phyloP scores from a whole-genome alignment of 2,797 vertebrate genomes.

The Euthynnus affinis region DNA sequence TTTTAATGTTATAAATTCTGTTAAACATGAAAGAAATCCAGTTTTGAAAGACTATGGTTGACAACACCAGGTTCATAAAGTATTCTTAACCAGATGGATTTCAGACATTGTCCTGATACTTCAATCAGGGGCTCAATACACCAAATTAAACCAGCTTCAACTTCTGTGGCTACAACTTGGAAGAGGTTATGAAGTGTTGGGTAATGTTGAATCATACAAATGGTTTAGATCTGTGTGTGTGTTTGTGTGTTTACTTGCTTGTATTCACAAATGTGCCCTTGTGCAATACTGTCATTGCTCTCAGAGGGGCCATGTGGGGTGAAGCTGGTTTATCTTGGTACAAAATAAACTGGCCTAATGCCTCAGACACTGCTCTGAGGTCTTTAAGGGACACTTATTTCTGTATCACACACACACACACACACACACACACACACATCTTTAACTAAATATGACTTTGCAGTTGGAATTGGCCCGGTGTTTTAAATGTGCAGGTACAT shows the following conservation, averaged over 20 bases:
- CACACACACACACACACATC: not conserved
- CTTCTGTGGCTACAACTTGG: constrained; percentile 6
- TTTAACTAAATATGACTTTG: not conserved
- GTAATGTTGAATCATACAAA: not conserved
- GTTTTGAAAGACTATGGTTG: not conserved
- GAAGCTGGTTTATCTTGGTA: constrained; percentile 20
- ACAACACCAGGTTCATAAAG: not conserved
- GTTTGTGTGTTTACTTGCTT: constrained; percentile 5
- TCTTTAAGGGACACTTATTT: not conserved
- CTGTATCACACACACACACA: not conserved
- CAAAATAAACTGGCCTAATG: not conserved
- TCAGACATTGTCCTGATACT: not conserved
- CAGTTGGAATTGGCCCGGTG: not conserved
- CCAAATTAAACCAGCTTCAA: not conserved
- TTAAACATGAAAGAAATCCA: not conserved
- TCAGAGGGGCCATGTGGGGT: constrained; percentile 13
- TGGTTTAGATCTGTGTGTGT: constrained; percentile 1
- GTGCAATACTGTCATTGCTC: not conserved
- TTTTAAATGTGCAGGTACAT: not conserved
- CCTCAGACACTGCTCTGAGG: not conserved
- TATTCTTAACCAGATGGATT: too few species aligned
- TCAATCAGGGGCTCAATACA: not conserved
- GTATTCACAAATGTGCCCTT: not conserved
- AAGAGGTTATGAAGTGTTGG: not conserved
- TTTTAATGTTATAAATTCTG: not conserved